Base-by-base conservation (phyloP, 2,113 vertebrate genomes). In the Ondatra zibethicus region DNA sequence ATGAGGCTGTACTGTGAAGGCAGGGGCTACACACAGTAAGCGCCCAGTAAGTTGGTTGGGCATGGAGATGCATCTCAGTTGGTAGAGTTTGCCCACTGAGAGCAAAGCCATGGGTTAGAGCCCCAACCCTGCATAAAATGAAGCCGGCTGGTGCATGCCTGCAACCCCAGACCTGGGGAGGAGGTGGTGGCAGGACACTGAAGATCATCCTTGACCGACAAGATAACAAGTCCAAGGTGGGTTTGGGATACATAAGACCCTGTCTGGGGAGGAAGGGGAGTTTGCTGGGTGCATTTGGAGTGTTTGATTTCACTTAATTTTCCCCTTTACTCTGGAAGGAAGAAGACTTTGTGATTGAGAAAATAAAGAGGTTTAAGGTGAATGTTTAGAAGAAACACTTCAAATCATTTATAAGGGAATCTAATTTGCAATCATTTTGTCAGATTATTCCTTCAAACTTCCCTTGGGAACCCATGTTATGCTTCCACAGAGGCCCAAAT, bases 81-180 rank as follows among this genome's bases (percentile, higher is more conserved):
- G 80, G 80, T 17, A 17, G 21, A 84, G n/a, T 84, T 61, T 84
- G n/a, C 9, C 23, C 21, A 9, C 55, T 61, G 58, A 61, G 12
- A 23, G 8, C 80, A 82, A 82, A 82, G 80, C n/a, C 10, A 7
- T n/a, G 5, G 50, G 77, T 80, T 78, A 10, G 47, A 52, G 21
- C 47, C 80, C 78, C 52, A 81, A 58, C 52, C 36, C 21, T 39
- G 52, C 55, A 63, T 29, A 10, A 29, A 42, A 19, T 16, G 25
- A 19, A 7, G 14, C 4, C 0, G 13, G 7, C 1, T 85, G n/a
- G 8, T 31, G 3, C 0, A 0, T 21, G 27, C 9, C 82, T 86
- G 33, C 8, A 84, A 31, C 7, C n/a, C 58, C 58, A 84, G 12
- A 63, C 19, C 58, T 31, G 27, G 39, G 82, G 25, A 39, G 0